Evolutionary conservation across 2,797 vertebrate genomes (phyloP).

Genomic region (Geotrypetes seraphini): DNA sequence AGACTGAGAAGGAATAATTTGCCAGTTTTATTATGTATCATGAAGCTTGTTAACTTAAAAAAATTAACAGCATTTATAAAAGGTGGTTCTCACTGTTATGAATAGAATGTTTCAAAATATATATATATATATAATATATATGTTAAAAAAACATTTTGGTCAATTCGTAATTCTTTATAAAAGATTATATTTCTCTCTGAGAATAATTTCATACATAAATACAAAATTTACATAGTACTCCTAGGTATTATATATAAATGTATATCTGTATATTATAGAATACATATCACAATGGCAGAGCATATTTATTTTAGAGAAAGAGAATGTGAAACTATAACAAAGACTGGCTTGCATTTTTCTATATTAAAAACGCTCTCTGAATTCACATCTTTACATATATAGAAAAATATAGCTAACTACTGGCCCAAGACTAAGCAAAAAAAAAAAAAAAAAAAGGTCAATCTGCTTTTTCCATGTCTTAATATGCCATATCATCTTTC

Average conservation of each 20-base stretch:
- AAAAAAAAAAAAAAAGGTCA: no score
- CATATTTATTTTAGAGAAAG: not conserved
- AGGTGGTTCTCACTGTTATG: slow-evolving; percentile 42
- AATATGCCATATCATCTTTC: no score
- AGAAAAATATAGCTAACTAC: no score
- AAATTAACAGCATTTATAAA: slow-evolving; percentile 51
- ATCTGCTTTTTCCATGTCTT: no score
- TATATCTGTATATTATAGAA: slow-evolving; percentile 45
- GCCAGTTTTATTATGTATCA: slow-evolving; percentile 58
- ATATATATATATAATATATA: slow-evolving; percentile 41
- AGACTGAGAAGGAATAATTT: slow-evolving; percentile 24
- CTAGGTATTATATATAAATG: slow-evolving; percentile 53
- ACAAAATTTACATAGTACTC: slow-evolving; percentile 56
- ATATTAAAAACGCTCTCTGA: not conserved
- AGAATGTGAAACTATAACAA: no score
- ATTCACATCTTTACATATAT: no score
- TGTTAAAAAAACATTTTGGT: slow-evolving; percentile 42
- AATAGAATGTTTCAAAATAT: slow-evolving; percentile 57
- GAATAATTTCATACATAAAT: slow-evolving; percentile 56
- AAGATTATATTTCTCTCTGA: slow-evolving; percentile 48
- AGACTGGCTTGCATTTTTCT: not conserved
- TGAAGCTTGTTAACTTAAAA: slow-evolving; percentile 53
- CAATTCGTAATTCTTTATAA: slow-evolving; percentile 59
- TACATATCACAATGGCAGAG: slow-evolving; percentile 29
- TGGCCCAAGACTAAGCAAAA: no score